phyloP scores from a whole-genome alignment of 2,797 vertebrate species.

The Anguilla marmorata region DNA sequence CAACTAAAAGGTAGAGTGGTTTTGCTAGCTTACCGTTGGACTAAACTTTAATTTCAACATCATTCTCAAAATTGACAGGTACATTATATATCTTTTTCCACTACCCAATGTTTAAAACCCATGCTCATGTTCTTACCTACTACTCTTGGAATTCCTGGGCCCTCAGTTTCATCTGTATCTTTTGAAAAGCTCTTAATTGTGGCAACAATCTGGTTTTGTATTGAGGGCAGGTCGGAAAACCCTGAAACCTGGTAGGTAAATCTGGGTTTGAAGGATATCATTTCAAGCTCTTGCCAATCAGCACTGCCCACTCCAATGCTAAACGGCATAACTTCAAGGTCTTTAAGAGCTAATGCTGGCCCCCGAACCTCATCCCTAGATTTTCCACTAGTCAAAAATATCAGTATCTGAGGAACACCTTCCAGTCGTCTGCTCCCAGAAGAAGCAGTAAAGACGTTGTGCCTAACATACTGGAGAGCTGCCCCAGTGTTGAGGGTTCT shows the following conservation, averaged over 20 bases:
- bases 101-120: slow-evolving; percentile 26
- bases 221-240: slow-evolving; percentile 68
- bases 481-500: slow-evolving; percentile 75
- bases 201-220: slow-evolving; percentile 67
- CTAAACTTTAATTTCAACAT: slow-evolving; percentile 7
- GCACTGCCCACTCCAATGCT: slow-evolving; percentile 79
- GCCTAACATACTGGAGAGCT: slow-evolving; percentile 83
- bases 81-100: not conserved
- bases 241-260: slow-evolving; percentile 74
- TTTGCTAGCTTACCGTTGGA: not conserved
- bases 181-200: slow-evolving; percentile 54
- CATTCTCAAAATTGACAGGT: not conserved
- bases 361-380: slow-evolving; percentile 78
- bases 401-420: slow-evolving; percentile 81
- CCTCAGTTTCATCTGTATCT: slow-evolving; percentile 48
- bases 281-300: slow-evolving; percentile 74
- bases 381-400: slow-evolving; percentile 76
- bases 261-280: slow-evolving; percentile 75
- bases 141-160: slow-evolving; percentile 56
- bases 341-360: slow-evolving; percentile 76
- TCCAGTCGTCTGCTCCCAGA: slow-evolving; percentile 79
- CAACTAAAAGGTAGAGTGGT: not conserved
- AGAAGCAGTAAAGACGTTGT: slow-evolving; percentile 77
- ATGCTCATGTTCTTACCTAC: slow-evolving; percentile 59
- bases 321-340: slow-evolving; percentile 72